Evolutionary conservation across 1,140 invertebrate species (phyloP).

Genomic region (Atta texana): DNA sequence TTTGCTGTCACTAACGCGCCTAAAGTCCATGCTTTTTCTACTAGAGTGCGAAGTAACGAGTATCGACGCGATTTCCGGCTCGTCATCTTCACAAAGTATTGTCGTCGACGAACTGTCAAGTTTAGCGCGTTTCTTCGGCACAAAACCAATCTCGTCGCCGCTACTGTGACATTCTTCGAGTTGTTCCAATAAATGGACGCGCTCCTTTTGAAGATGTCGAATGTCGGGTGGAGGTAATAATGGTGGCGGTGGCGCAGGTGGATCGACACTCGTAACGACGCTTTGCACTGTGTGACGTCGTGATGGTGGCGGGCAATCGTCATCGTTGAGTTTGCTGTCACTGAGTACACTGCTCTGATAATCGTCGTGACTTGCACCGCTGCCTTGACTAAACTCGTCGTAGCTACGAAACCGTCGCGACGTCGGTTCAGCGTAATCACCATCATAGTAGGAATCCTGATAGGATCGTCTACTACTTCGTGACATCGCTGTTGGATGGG

Average conservation of each 20-base stretch:
- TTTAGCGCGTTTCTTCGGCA: constrained; percentile 89
- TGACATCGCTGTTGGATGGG: constrained; percentile 83
- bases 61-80: constrained; percentile 85
- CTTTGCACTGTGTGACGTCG: constrained; percentile 81
- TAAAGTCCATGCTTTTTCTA: constrained; percentile 87
- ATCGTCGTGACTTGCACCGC: constrained; percentile 88
- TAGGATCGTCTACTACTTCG: constrained; percentile 82
- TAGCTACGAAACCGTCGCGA: constrained; percentile 88
- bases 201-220: constrained; percentile 90
- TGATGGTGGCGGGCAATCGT: constrained; percentile 79
- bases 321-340: constrained; percentile 82
- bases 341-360: constrained; percentile 81
- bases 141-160: constrained; percentile 89
- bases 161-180: constrained; percentile 91
- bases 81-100: constrained; percentile 85
- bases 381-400: constrained; percentile 89
- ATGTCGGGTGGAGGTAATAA: constrained; percentile 87
- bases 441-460: constrained; percentile 84
- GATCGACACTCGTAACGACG: constrained; percentile 80
- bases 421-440: constrained; percentile 85
- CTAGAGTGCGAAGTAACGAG: constrained; percentile 84
- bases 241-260: constrained; percentile 79
- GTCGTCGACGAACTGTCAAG: constrained; percentile 85
- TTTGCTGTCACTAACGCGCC: constrained; percentile 86
- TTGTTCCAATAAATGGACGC: constrained; percentile 90